These are phyloP conservation scores for Baryphthengus martii DNA, from an alignment of 2,113 vertebrate species.

Conservation along the genomic window DNA sequence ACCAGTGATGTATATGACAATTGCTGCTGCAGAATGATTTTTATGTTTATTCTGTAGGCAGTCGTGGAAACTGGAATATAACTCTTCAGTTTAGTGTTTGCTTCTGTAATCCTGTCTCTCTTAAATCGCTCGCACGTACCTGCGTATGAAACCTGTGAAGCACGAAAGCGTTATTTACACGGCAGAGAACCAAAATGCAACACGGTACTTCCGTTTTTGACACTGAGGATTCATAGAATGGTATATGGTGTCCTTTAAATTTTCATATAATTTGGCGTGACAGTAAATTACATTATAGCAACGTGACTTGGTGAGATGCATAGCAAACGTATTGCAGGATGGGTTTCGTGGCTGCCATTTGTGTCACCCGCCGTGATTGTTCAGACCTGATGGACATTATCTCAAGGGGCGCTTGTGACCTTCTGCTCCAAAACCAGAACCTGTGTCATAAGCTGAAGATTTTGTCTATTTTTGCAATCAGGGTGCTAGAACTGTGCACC, in stretches of 20 bases:
- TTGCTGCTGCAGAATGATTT: not conserved
- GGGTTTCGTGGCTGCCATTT: conserved; percentile 25
- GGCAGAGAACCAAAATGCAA: not conserved
- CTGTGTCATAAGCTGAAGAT: not conserved
- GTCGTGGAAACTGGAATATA: not conserved
- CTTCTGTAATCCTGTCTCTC: not conserved
- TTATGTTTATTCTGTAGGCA: not conserved
- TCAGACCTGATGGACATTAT: not conserved
- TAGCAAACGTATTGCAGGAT: not conserved
- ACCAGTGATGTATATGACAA: not conserved
- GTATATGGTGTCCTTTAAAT: not conserved
- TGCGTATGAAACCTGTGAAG: not conserved
- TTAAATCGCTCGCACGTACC: not conserved
- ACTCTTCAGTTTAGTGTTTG: not conserved
- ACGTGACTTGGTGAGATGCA: not conserved
- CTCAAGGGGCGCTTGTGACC: not conserved
- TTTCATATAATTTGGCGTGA: not conserved
- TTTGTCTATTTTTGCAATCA: conserved; percentile 2
- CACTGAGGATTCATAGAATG: not conserved
- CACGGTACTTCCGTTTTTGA: not conserved
- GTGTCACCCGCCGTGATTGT: not conserved
- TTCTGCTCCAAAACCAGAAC: conserved; percentile 15
- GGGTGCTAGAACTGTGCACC: not conserved
- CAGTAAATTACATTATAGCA: not conserved
- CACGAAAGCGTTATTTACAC: not conserved